Percentiles rank a stretch among this genome's conserved stretches.
Conservation (phyloP, 1,140 invertebrate species). For the Apis dorsata region DNA sequence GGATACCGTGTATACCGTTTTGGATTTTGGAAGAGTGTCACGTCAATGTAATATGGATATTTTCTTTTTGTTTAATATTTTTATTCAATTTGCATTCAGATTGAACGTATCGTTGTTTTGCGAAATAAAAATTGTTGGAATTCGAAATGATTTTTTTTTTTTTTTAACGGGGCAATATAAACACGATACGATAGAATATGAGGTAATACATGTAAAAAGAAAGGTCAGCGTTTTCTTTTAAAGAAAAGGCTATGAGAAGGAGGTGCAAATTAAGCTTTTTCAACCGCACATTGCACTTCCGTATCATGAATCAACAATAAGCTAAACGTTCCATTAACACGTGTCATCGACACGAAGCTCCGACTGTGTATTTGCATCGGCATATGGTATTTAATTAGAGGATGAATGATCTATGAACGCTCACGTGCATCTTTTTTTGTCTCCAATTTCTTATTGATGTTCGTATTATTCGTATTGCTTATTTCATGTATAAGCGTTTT, state of each 20-base stretch:
- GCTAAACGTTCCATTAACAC: slow-evolving; percentile 55
- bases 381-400: slow-evolving; percentile 38
- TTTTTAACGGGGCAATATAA: neutral
- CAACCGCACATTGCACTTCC: slow-evolving; percentile 53
- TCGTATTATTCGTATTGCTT: neutral
- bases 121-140: neutral
- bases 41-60: too few species aligned
- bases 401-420: slow-evolving; percentile 41
- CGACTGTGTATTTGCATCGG: slow-evolving; percentile 28
- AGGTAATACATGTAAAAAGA: neutral
- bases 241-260: neutral
- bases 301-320: slow-evolving; percentile 27
- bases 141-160: neutral
- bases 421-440: slow-evolving; percentile 52
- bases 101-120: neutral
- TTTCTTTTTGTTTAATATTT: too few species aligned
- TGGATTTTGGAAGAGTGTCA: too few species aligned
- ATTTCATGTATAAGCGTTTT: neutral
- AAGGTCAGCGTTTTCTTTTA: neutral
- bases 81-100: too few species aligned
- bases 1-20: too few species aligned
- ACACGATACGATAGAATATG: too few species aligned
- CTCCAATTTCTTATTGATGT: neutral
- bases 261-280: slow-evolving; percentile 21
- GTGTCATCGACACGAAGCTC: slow-evolving; percentile 60